A percentile compares a stretch with the other conserved stretches of the same genome.
phyloP scores from a whole-genome alignment of 1,140 invertebrate species.

The Hydropsyche tenuis region DNA sequence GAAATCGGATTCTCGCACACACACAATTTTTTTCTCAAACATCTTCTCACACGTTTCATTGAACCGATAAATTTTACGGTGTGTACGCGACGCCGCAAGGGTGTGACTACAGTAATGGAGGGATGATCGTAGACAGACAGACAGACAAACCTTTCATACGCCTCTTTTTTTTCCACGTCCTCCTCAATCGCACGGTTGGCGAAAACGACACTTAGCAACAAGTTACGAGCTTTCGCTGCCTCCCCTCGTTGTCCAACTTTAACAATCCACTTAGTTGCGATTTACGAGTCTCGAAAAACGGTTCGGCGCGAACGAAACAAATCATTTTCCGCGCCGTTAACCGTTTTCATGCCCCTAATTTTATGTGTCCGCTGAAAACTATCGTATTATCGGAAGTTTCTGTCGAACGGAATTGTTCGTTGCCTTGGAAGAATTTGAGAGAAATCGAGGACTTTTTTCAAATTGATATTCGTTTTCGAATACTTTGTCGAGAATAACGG shows the following conservation, averaged over 20 bases:
- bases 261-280: slow-evolving; percentile 35
- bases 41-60: not conserved
- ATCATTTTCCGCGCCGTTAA: slow-evolving; percentile 44
- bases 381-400: too few species aligned
- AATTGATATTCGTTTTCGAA: too few species aligned
- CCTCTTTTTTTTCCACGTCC: slow-evolving; percentile 6
- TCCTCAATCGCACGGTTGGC: not conserved
- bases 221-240: slow-evolving; percentile 19
- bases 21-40: too few species aligned
- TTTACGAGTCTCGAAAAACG: slow-evolving; percentile 39
- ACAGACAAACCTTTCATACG: too few species aligned
- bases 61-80: not conserved
- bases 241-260: slow-evolving; percentile 5
- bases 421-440: too few species aligned
- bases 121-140: slow-evolving; percentile 9
- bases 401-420: too few species aligned
- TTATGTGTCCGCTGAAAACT: not conserved
- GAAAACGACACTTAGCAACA: slow-evolving; percentile 33
- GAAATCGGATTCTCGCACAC: too few species aligned
- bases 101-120: slow-evolving; percentile 11
- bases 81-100: not conserved
- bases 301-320: slow-evolving; percentile 35
- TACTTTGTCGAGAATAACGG: too few species aligned
- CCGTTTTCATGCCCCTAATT: slow-evolving; percentile 23
- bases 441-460: too few species aligned